Percentiles rank a stretch among this genome's conserved stretches.
phyloP scores from a whole-genome alignment of 2,888 invertebrate genomes.

The Tholera decimalis region DNA sequence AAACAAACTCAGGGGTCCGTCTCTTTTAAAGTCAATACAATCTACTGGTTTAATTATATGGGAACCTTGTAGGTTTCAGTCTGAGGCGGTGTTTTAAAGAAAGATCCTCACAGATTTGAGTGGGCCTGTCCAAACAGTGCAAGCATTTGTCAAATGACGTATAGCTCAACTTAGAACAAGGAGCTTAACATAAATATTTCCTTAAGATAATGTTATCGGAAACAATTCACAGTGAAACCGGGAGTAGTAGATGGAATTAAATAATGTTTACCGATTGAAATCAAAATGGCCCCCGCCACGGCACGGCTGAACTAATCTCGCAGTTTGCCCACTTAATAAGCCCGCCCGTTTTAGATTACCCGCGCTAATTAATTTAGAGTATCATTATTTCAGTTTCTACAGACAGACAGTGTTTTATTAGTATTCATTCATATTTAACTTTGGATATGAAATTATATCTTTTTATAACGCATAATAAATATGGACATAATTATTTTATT shows the following conservation, averaged over 20 bases:
- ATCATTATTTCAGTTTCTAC: conserved; percentile 39
- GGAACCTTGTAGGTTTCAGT: too few species aligned
- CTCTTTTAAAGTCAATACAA: too few species aligned
- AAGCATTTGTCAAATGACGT: too few species aligned
- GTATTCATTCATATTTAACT: conserved; percentile 27
- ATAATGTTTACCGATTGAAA: background rate
- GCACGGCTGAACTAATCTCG: conserved; percentile 35
- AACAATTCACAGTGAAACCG: background rate
- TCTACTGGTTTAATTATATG: too few species aligned
- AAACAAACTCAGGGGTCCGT: too few species aligned
- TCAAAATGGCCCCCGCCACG: conserved; percentile 10
- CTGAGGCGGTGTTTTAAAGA: too few species aligned
- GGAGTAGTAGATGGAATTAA: background rate
- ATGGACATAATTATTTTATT: too few species aligned
- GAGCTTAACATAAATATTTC: too few species aligned
- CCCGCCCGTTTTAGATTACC: conserved; percentile 41
- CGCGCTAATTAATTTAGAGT: conserved; percentile 50
- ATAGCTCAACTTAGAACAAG: too few species aligned
- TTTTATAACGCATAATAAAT: background rate
- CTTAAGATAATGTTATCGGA: background rate
- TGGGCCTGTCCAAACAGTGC: too few species aligned
- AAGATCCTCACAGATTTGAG: too few species aligned
- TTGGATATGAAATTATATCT: background rate
- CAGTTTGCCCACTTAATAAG: conserved; percentile 47
- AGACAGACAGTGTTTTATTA: conserved; percentile 8